phyloP scores from a whole-genome alignment of 2,797 vertebrate genomes.

The Phataginus tricuspis region DNA sequence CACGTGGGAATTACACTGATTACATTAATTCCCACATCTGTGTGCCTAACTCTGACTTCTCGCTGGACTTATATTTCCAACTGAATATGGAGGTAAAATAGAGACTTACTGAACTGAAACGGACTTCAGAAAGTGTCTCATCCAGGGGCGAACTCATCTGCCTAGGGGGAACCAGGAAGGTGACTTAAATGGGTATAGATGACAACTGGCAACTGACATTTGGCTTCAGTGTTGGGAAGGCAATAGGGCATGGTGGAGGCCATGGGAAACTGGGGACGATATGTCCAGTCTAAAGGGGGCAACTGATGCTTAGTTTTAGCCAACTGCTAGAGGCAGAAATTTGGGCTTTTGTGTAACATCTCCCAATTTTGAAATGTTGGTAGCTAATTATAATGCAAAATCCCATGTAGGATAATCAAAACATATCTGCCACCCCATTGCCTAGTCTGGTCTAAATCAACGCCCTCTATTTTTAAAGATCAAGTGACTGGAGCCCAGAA shows the following conservation, averaged over 20 bases:
- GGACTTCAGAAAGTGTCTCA: neutral
- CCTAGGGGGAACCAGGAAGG: neutral
- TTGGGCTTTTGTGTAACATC: neutral
- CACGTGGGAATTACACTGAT: neutral
- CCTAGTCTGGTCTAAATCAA: neutral
- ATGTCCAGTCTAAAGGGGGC: neutral
- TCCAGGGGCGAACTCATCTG: neutral
- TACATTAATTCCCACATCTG: neutral
- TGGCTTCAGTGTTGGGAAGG: neutral
- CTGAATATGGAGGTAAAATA: neutral
- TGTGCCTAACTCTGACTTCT: neutral
- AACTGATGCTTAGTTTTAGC: neutral
- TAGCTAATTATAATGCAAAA: constrained; percentile 31
- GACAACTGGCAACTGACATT: neutral
- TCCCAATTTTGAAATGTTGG: neutral
- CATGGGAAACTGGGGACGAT: neutral
- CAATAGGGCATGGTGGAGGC: neutral
- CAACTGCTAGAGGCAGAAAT: neutral
- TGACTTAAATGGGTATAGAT: neutral
- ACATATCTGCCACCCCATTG: neutral
- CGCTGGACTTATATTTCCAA: neutral
- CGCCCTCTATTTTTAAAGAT: neutral
- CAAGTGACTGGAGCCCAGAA: neutral
- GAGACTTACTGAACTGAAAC: neutral
- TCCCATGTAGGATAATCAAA: neutral